Evolutionary conservation across 2,113 vertebrate species (phyloP).

Genomic region (Muscicapa adusta): DNA sequence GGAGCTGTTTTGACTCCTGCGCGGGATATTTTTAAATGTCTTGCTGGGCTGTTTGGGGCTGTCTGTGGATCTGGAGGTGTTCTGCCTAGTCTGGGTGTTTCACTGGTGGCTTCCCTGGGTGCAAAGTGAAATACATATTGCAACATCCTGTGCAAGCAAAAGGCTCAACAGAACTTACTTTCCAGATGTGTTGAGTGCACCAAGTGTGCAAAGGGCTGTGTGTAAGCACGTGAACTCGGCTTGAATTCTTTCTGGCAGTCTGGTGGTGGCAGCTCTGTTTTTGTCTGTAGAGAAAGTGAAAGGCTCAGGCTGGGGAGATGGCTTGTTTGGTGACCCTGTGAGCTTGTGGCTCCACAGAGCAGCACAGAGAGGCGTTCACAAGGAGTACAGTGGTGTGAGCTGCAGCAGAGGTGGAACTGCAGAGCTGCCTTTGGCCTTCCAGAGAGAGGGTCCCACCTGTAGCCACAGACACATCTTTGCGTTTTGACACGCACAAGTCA

Average conservation of each 20-base stretch:
- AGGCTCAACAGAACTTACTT: not conserved
- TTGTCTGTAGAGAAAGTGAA: not conserved
- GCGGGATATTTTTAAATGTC: not conserved
- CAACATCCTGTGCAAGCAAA: rapidly evolving
- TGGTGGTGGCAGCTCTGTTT: not conserved
- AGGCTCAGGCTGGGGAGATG: not conserved
- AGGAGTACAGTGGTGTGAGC: not conserved
- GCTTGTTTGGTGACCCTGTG: rapidly evolving
- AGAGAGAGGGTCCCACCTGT: not conserved
- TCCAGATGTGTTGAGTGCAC: not conserved
- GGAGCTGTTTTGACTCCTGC: not conserved
- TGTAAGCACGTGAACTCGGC: not conserved
- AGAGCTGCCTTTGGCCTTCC: not conserved
- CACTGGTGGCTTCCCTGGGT: not conserved
- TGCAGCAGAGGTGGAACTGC: not conserved
- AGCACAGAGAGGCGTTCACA: rapidly evolving
- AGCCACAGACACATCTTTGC: not conserved
- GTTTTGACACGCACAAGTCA: not conserved
- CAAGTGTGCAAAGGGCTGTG: not conserved
- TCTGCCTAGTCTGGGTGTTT: not conserved
- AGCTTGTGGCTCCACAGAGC: not conserved
- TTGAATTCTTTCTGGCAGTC: not conserved
- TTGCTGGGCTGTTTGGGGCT: not conserved
- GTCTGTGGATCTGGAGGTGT: not conserved
- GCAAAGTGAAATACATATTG: not conserved